Conservation (phyloP, 2,797 vertebrate species). For the Ambastaia sidthimunki region DNA sequence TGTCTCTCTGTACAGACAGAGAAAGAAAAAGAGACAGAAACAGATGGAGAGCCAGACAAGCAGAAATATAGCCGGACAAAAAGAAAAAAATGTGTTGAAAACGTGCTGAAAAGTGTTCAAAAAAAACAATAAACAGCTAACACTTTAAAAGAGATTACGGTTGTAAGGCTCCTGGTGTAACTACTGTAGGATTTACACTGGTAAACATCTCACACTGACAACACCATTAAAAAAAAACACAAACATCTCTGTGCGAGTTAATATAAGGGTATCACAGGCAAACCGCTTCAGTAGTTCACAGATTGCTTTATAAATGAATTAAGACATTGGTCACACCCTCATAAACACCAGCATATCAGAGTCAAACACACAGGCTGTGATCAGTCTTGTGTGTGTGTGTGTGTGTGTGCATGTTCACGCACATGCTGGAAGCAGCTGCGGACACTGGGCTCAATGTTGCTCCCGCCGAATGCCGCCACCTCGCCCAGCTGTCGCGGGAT, state of each 20-base stretch:
- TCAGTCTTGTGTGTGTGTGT: not conserved
- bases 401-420: constrained; percentile 65
- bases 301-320: not conserved
- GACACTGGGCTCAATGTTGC: constrained; percentile 96
- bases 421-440: constrained; percentile 98
- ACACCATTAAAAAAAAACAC: constrained; percentile 4
- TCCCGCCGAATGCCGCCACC: constrained; percentile 95
- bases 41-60: not conserved
- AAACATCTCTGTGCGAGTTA: not conserved
- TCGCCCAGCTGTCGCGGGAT: constrained; percentile 95
- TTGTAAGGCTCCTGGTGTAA: not conserved
- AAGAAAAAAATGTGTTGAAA: too few species aligned
- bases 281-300: constrained; percentile 5
- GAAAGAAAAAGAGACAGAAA: not conserved
- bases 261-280: constrained; percentile 12
- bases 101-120: constrained; percentile 1
- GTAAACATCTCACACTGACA: not conserved
- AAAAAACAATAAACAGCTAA: not conserved
- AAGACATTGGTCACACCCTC: not conserved
- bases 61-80: not conserved
- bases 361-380: not conserved
- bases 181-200: not conserved
- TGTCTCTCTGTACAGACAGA: too few species aligned
- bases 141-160: not conserved
- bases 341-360: constrained; percentile 10